A percentile compares a stretch with the other conserved stretches of the same genome.
These are phyloP conservation scores for Dyspetes luteomarginatus DNA, from an alignment of 2,888 invertebrate species.

Conservation along the genomic window DNA sequence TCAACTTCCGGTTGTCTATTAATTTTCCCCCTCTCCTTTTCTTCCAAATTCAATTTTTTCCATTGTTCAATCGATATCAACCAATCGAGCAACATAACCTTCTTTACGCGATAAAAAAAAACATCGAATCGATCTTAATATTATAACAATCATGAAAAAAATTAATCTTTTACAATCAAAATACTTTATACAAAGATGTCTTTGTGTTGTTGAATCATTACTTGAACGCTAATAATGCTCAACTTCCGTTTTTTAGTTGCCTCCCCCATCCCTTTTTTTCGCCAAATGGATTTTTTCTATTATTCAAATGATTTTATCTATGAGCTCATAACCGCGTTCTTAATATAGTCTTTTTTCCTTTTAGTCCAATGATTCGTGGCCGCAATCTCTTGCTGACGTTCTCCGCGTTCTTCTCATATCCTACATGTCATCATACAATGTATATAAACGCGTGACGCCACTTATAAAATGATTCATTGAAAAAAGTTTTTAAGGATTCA, in stretches of 20 bases:
- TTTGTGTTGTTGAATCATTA: not conserved
- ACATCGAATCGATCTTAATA: not conserved
- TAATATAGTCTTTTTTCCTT: not conserved
- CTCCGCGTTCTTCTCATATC: slow-evolving; percentile 7
- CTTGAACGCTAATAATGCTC: not conserved
- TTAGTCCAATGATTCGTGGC: slow-evolving; percentile 13
- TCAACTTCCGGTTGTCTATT: no score
- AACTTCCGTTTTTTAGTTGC: not conserved
- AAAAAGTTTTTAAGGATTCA: slow-evolving; percentile 34
- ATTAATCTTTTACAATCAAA: not conserved
- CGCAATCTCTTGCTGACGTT: slow-evolving; percentile 12
- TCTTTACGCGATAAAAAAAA: no score
- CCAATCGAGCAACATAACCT: no score
- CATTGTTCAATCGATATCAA: no score
- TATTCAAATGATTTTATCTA: not conserved
- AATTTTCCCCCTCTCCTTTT: no score
- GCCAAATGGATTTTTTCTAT: not conserved
- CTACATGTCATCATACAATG: slow-evolving; percentile 2
- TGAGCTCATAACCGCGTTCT: not conserved
- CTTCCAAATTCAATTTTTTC: no score
- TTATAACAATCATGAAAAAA: not conserved
- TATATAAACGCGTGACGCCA: slow-evolving; percentile 38
- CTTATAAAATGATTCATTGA: slow-evolving; percentile 3
- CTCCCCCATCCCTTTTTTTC: not conserved
- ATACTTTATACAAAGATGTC: not conserved